A percentile compares a stretch with the other conserved stretches of the same genome.
These are phyloP conservation scores for Brachionus koreanus DNA, from an alignment of 1,140 invertebrate species.

Conservation along the genomic window DNA sequence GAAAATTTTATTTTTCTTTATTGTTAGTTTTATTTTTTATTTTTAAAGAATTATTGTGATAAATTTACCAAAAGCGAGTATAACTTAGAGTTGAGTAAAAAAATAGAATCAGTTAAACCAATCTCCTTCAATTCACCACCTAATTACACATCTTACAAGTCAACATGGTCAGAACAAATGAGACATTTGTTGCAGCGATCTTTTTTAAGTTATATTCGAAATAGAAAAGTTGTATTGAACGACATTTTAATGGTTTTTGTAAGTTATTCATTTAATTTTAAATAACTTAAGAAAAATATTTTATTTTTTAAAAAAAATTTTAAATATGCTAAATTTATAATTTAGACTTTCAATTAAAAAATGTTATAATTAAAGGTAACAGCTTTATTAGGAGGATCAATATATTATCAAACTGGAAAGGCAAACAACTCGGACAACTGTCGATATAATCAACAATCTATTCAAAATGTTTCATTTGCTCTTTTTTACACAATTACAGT, in stretches of 20 bases:
- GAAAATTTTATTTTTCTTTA: too few relatives aligned
- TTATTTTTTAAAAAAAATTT: too few relatives aligned
- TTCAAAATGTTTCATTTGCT: neutral
- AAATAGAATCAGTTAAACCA: slow-evolving; percentile 7
- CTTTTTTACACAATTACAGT: slow-evolving; percentile 33
- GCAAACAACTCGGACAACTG: neutral
- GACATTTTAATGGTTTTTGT: slow-evolving; percentile 25
- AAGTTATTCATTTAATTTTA: too few relatives aligned
- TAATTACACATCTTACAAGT: slow-evolving; percentile 35
- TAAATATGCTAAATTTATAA: too few relatives aligned
- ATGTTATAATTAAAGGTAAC: neutral
- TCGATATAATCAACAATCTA: neutral
- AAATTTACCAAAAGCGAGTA: slow-evolving; percentile 11
- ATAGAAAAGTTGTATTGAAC: slow-evolving; percentile 16
- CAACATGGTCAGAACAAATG: slow-evolving; percentile 7
- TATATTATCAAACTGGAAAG: neutral
- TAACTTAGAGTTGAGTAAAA: neutral
- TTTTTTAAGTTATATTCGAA: slow-evolving; percentile 35
- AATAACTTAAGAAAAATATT: too few relatives aligned
- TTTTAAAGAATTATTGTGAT: slow-evolving; percentile 17
- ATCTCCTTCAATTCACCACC: neutral
- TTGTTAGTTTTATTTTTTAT: too few relatives aligned
- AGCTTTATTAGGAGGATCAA: slow-evolving; percentile 16
- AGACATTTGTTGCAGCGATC: neutral
- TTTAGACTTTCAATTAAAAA: too few relatives aligned